Conservation (phyloP, 2,113 vertebrate genomes). For the Eupsittula cactorum region DNA sequence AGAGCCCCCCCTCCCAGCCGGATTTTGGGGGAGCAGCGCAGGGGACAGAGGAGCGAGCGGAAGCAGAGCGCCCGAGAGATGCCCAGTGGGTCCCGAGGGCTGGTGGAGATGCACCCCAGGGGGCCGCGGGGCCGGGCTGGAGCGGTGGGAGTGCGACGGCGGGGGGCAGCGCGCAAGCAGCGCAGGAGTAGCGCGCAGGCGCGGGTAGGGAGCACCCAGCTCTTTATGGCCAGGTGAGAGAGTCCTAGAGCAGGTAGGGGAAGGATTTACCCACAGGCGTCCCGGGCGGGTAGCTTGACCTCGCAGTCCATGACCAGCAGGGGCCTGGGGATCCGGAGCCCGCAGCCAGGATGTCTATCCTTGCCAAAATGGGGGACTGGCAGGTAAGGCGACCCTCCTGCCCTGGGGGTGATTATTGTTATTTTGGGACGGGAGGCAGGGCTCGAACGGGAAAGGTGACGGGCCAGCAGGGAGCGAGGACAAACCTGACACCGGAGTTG, state of each 20-base stretch:
- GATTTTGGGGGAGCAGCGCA: not conserved
- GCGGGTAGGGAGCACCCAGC: constrained; percentile 84
- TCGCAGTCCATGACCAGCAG: constrained; percentile 77
- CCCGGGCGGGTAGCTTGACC: constrained; percentile 77
- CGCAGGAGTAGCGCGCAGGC: constrained; percentile 87
- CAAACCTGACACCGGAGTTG: not conserved
- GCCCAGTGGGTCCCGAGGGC: not conserved
- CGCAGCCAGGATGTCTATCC: constrained; percentile 87
- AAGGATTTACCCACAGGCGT: constrained; percentile 83
- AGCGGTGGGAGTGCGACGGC: not conserved
- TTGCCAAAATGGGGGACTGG: constrained; percentile 96
- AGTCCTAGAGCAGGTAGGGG: constrained; percentile 86
- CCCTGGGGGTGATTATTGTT: not conserved
- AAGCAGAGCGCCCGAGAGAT: not conserved
- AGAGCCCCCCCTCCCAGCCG: not conserved
- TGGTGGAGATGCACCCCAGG: not conserved
- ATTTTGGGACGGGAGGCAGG: constrained; percentile 5
- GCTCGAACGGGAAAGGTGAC: not conserved
- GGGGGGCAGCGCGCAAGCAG: constrained; percentile 28
- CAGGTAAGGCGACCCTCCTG: constrained; percentile 82
- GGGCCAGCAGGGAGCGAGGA: not conserved
- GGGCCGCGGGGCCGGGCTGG: not conserved
- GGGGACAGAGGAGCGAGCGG: not conserved
- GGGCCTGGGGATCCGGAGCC: constrained; percentile 58
- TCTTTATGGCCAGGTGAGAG: constrained; percentile 95